phyloP scores from a whole-genome alignment of 2,113 vertebrate species.

The Sylvietta virens region DNA sequence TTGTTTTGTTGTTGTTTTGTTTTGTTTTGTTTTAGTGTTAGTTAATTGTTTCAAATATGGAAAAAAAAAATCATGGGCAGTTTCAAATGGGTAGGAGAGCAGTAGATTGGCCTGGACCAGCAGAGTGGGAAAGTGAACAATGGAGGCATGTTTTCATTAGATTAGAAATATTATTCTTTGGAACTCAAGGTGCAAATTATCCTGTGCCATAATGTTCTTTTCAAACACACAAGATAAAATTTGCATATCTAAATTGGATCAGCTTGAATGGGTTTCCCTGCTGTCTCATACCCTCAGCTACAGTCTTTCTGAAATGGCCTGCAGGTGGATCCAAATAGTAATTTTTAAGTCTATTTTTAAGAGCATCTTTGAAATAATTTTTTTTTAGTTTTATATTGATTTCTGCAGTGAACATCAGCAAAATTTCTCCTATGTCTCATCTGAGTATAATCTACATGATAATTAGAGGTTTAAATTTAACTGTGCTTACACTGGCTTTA shows the following conservation, averaged over 20 bases:
- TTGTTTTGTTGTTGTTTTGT: neutral
- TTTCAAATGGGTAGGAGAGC: slow-evolving; percentile 2
- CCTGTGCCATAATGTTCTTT: slow-evolving; percentile 65
- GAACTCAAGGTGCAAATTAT: slow-evolving; percentile 73
- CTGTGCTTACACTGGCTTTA: neutral
- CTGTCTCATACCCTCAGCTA: slow-evolving; percentile 55
- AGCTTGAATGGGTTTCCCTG: slow-evolving; percentile 69
- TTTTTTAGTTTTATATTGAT: slow-evolving; percentile 31
- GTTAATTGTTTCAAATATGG: slow-evolving; percentile 29
- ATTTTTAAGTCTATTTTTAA: slow-evolving; percentile 57
- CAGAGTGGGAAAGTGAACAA: slow-evolving; percentile 43
- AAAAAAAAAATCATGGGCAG: neutral
- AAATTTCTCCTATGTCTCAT: neutral
- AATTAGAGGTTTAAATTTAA: slow-evolving; percentile 27
- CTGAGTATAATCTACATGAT: neutral
- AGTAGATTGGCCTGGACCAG: slow-evolving; percentile 17
- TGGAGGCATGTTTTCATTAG: slow-evolving; percentile 70
- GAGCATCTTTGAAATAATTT: slow-evolving; percentile 9
- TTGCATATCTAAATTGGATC: slow-evolving; percentile 87
- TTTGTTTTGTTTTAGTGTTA: neutral
- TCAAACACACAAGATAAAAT: slow-evolving; percentile 72
- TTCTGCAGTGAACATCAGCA: slow-evolving; percentile 21
- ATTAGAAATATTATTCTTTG: slow-evolving; percentile 76
- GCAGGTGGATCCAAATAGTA: slow-evolving; percentile 63
- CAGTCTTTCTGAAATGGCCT: slow-evolving; percentile 50